Conservation (phyloP, 2,888 invertebrate genomes). For the Sabellastarte sp. region DNA sequence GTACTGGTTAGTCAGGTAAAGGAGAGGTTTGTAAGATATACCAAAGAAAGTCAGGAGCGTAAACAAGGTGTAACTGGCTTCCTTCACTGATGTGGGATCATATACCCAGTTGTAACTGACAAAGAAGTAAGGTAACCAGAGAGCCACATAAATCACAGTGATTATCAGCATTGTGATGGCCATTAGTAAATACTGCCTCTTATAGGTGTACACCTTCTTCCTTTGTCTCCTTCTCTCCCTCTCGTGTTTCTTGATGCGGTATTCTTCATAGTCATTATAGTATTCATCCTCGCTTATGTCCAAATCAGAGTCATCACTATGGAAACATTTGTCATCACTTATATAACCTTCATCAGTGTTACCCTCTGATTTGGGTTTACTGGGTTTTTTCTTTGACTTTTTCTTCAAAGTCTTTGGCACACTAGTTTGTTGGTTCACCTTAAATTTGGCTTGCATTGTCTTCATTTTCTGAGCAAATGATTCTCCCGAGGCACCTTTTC, state of each 20-base stretch:
- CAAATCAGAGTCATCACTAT: not conserved
- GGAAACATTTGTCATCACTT: not conserved
- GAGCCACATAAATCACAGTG: not conserved
- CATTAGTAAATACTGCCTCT: not conserved
- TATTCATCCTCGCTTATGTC: not conserved
- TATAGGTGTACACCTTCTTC: not conserved
- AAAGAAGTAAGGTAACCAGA: slow-evolving; percentile 1
- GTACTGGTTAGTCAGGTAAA: not conserved
- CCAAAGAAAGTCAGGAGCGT: not conserved
- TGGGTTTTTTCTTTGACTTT: not conserved
- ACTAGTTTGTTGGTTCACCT: not conserved
- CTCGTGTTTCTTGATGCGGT: not conserved
- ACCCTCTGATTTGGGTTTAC: not conserved
- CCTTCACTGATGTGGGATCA: not conserved
- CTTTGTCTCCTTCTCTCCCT: not conserved
- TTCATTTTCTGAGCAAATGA: slow-evolving; percentile 1
- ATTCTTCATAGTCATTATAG: not conserved
- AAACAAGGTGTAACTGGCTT: not conserved
- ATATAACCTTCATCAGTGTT: not conserved
- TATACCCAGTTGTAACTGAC: slow-evolving; percentile 4
- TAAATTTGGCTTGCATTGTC: not conserved
- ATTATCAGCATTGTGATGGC: not conserved
- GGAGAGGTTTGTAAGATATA: not conserved
- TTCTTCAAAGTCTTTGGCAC: not conserved
- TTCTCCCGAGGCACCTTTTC: not conserved